Conservation (phyloP, 2,797 vertebrate species). For the Streptopelia turtur region DNA sequence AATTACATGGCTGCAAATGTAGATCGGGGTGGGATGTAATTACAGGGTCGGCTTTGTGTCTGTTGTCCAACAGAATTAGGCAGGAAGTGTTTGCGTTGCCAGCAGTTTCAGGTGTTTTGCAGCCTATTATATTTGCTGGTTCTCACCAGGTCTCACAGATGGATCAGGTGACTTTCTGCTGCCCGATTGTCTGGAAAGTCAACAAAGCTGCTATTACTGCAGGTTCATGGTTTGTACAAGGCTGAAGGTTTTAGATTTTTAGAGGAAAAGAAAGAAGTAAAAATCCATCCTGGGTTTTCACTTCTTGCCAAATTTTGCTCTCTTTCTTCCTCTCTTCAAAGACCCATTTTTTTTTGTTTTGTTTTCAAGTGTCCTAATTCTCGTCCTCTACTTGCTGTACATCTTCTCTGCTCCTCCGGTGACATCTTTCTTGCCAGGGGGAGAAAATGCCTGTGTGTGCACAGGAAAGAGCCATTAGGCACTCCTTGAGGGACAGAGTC, state of each 20-base stretch:
- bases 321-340: not conserved
- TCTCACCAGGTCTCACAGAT: conserved; percentile 72
- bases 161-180: conserved; percentile 81
- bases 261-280: conserved; percentile 17
- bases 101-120: conserved; percentile 81
- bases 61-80: conserved; percentile 82
- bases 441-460: not conserved
- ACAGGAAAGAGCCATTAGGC: not conserved
- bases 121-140: conserved; percentile 76
- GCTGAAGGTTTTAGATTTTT: conserved; percentile 33
- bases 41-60: conserved; percentile 84
- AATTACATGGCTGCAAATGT: conserved; percentile 83
- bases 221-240: conserved; percentile 54
- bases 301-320: not conserved
- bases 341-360: not conserved
- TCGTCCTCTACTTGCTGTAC: not conserved
- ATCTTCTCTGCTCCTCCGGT: not conserved
- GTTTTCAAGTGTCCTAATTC: not conserved
- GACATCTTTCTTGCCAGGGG: not conserved
- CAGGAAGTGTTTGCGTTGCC: conserved; percentile 79
- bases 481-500: not conserved
- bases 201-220: conserved; percentile 72
- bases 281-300: not conserved
- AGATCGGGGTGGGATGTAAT: conserved; percentile 83
- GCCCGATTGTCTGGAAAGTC: conserved; percentile 78